phyloP scores from a whole-genome alignment of 1,140 invertebrate genomes.

The Thalassaphorura encarpata region DNA sequence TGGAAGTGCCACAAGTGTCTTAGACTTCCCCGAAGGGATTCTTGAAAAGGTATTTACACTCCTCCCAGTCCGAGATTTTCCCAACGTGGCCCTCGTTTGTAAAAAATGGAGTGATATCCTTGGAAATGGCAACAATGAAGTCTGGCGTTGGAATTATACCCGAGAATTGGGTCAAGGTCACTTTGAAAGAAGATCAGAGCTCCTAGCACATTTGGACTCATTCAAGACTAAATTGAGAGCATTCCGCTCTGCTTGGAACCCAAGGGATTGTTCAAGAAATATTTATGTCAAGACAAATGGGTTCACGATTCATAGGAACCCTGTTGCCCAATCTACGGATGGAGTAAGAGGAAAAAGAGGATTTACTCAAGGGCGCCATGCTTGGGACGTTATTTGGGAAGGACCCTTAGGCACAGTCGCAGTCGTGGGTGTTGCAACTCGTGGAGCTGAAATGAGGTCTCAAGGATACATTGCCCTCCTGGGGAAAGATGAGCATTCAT shows the following conservation, averaged over 20 bases:
- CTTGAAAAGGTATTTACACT: conserved; percentile 92
- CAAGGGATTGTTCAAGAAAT: conserved; percentile 91
- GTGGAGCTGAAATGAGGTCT: conserved; percentile 57
- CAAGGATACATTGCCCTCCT: conserved; percentile 73
- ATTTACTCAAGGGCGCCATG: conserved; percentile 84
- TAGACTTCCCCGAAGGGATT: conserved; percentile 58
- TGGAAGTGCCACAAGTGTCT: no score
- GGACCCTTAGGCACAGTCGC: conserved; percentile 92
- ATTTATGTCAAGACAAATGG: conserved; percentile 95
- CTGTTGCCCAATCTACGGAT: conserved; percentile 97
- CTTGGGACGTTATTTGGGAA: conserved; percentile 99
- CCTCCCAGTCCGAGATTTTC: conserved; percentile 71
- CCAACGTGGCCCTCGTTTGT: conserved; percentile 84
- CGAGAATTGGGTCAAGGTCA: conserved; percentile 80
- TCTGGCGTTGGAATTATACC: conserved; percentile 80
- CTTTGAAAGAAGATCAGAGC: conserved; percentile 84
- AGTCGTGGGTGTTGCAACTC: conserved; percentile 89
- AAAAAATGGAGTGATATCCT: conserved; percentile 85
- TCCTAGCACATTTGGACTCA: conserved; percentile 76
- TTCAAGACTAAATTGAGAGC: conserved; percentile 92
- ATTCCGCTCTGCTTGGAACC: conserved; percentile 93
- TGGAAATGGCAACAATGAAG: conserved; percentile 87
- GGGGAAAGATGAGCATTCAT: conserved; percentile 91
- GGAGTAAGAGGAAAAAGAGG: conserved; percentile 90
- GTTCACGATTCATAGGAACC: conserved; percentile 94